Base-by-base conservation (phyloP, 2,113 vertebrate genomes). In the Ibidorhyncha struthersii region DNA sequence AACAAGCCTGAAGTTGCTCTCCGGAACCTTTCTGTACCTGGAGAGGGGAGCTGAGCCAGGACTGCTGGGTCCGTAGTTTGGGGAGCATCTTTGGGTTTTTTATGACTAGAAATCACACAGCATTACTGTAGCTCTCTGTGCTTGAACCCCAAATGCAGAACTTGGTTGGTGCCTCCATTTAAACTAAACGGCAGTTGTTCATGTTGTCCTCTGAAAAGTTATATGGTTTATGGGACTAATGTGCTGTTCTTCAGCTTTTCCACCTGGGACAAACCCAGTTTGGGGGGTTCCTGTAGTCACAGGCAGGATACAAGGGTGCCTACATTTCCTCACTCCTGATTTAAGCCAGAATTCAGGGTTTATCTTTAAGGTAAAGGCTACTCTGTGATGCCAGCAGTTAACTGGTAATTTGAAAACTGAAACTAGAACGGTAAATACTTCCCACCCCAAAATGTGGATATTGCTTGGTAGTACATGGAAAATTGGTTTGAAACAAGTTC, bases 1-100 rank as follows among this genome's bases (percentile, higher is more conserved):
- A 73, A 43, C 1, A 8, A 79, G 47, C n/a, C n/a, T 74, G 6
- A 73, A 50, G 69, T 23, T 0, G 0, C n/a, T 41, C 69, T 6
- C 43, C 0, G 4, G 40, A 45, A 34, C 38, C 25, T 52, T 30
- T 8, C 61, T 0, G 0, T 40, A 38, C 47, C 29, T 34, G 56
- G 23, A 47, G 55, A 34, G 29, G 14, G 38, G 52, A 86, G 38
- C 66, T 61, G 78, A 82, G 52, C 12, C 74, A 59, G 61, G 11
- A 26, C 47, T 25, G 13, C 40, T 17, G 30, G 6, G 29, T 47
- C 38, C 53, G 61, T 40, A 8, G 55, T 80, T 58, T 4, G 2
- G 34, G 62, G 43, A 72, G 6, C 2, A 1, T n/a, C 52, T 63
- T 62, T 14, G 45, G 4, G 15, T 45, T 0, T 0, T 82, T 82